Conservation (phyloP, 2,113 vertebrate genomes). For the Motacilla tschutschensis region DNA sequence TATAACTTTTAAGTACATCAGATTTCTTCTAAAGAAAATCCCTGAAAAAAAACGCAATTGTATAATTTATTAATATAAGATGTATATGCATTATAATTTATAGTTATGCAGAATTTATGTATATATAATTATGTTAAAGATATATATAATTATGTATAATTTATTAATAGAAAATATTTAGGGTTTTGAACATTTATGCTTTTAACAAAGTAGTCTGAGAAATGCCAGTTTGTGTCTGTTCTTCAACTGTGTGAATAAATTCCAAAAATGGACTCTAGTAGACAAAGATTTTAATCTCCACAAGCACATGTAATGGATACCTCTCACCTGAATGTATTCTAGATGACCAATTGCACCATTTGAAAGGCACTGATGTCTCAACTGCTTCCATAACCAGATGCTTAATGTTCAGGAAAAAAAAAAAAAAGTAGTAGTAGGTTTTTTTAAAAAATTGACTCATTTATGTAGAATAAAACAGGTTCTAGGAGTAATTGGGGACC, state of each 20-base stretch:
- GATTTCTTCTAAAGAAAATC: not conserved
- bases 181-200: not conserved
- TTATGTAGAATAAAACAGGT: conserved; percentile 44
- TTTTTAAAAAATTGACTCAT: not conserved
- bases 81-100: too few relatives aligned
- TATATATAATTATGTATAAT: too few relatives aligned
- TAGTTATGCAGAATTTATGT: too few relatives aligned
- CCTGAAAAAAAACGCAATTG: not conserved
- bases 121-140: too few relatives aligned
- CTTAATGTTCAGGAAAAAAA: conserved; percentile 44
- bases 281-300: not conserved
- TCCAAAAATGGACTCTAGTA: not conserved
- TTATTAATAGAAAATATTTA: not conserved
- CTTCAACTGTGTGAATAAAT: not conserved
- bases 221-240: not conserved
- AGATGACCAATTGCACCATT: conserved; percentile 18
- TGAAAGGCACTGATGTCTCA: conserved; percentile 8
- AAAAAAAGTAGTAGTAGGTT: not conserved
- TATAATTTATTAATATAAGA: too few relatives aligned
- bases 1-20: not conserved
- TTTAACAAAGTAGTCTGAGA: not conserved
- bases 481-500: conserved; percentile 44
- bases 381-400: conserved; percentile 29
- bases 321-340: conserved; percentile 2
- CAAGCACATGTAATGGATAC: not conserved